A percentile compares a stretch with the other conserved stretches of the same genome.
phyloP scores from a whole-genome alignment of 2,113 vertebrate species.

The Columba livia region DNA sequence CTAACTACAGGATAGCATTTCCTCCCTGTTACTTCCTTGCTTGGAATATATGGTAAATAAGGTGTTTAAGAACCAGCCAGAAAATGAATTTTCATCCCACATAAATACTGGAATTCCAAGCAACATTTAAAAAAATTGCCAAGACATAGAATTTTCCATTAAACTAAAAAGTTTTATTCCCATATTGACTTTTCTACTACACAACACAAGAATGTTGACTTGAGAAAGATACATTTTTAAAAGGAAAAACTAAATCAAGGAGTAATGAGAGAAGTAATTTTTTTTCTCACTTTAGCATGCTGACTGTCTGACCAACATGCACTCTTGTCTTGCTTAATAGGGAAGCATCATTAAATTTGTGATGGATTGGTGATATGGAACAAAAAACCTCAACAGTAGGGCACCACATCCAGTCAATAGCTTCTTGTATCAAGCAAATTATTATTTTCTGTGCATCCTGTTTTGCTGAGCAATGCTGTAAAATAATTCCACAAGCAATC shows the following conservation, averaged over 20 bases:
- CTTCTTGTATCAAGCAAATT: not conserved
- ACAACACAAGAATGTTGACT: not conserved
- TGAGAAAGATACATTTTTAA: not conserved
- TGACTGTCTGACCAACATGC: not conserved
- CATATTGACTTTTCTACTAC: not conserved
- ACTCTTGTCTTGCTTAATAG: not conserved
- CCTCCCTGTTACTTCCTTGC: not conserved
- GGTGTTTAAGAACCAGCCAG: not conserved
- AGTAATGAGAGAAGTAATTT: not conserved
- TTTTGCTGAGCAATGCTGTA: not conserved
- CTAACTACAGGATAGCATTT: not conserved
- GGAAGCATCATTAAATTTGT: not conserved
- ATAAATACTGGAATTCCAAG: not conserved
- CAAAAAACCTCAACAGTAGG: not conserved
- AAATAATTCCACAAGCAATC: not conserved
- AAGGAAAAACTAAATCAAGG: not conserved
- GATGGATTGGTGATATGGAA: not conserved
- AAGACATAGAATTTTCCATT: not conserved
- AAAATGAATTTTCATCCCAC: not conserved
- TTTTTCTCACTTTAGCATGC: not conserved
- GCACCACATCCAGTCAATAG: not conserved
- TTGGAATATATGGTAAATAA: not conserved
- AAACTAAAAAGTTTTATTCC: not conserved
- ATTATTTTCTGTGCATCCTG: not conserved
- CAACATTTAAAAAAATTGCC: not conserved